phyloP scores from a whole-genome alignment of 53 echinoderm and acorn worm species.

The Mesocentrotus franciscanus region DNA sequence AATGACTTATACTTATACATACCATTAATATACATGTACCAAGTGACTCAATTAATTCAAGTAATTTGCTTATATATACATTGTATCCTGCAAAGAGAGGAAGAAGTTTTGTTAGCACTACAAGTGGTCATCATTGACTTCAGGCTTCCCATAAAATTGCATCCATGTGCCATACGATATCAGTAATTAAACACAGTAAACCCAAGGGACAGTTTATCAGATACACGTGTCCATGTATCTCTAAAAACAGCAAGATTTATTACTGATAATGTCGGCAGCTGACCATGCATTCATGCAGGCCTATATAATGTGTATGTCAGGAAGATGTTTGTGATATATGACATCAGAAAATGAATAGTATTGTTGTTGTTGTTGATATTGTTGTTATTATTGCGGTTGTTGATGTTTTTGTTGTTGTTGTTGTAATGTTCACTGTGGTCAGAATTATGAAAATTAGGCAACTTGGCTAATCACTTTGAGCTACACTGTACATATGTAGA shows the following conservation, averaged over 20 bases:
- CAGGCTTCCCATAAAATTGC: background rate
- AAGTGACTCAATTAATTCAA: too few species aligned
- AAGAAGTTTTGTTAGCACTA: too few species aligned
- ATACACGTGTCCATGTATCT: background rate
- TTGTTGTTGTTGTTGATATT: background rate
- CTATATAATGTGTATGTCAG: background rate
- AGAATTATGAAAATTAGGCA: background rate
- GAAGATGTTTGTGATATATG: background rate
- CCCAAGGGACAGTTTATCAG: background rate
- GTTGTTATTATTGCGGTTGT: background rate
- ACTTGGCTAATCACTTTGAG: background rate
- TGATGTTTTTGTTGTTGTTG: background rate
- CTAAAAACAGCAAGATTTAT: background rate
- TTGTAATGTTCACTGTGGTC: background rate
- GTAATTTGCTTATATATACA: background rate
- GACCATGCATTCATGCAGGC: background rate
- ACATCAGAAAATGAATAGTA: background rate
- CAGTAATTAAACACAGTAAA: background rate
- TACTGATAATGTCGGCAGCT: background rate
- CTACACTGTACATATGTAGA: background rate
- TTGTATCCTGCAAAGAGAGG: background rate
- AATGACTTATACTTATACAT: too few species aligned
- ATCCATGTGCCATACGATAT: background rate
- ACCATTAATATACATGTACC: too few species aligned
- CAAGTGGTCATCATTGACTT: too few species aligned